phyloP scores from a whole-genome alignment of 2,797 vertebrate species.

The Apogon talboti region DNA sequence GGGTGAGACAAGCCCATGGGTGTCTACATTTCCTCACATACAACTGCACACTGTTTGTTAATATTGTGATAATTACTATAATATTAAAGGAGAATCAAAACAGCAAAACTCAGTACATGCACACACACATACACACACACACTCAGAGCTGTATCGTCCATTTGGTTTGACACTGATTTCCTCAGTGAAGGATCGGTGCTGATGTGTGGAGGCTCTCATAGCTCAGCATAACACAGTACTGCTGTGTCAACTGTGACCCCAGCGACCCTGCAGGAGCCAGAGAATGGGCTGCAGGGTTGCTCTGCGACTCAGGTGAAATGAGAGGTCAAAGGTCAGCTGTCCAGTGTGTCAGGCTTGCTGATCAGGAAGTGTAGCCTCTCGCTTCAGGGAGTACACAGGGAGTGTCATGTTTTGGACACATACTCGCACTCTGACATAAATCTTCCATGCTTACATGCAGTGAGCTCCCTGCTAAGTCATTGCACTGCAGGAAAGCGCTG shows the following conservation, averaged over 20 bases:
- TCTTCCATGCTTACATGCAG: constrained; percentile 69
- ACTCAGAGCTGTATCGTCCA: constrained; percentile 25
- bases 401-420: constrained; percentile 80
- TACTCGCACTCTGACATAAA: constrained; percentile 75
- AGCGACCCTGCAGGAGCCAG: constrained; percentile 63
- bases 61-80: neutral
- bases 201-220: constrained; percentile 71
- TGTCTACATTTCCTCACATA: constrained; percentile 1
- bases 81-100: constrained; percentile 1
- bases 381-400: constrained; percentile 78
- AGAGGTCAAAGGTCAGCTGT: constrained; percentile 76
- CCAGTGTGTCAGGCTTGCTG: constrained; percentile 82
- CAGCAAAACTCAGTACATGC: neutral
- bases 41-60: neutral
- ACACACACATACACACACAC: constrained; percentile 13
- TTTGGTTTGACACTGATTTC: constrained; percentile 75
- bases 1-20: neutral
- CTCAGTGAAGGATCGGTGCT: constrained; percentile 69
- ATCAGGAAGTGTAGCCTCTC: constrained; percentile 81
- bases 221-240: constrained; percentile 82
- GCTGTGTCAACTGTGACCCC: constrained; percentile 83
- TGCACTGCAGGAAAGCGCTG: constrained; percentile 31
- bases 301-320: constrained; percentile 76
- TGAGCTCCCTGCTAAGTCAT: constrained; percentile 46
- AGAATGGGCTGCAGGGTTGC: constrained; percentile 65